Percentiles rank a stretch among this genome's conserved stretches.
These are phyloP conservation scores for Prionace glauca DNA, from an alignment of 2,797 vertebrate genomes.

Conservation along the genomic window DNA sequence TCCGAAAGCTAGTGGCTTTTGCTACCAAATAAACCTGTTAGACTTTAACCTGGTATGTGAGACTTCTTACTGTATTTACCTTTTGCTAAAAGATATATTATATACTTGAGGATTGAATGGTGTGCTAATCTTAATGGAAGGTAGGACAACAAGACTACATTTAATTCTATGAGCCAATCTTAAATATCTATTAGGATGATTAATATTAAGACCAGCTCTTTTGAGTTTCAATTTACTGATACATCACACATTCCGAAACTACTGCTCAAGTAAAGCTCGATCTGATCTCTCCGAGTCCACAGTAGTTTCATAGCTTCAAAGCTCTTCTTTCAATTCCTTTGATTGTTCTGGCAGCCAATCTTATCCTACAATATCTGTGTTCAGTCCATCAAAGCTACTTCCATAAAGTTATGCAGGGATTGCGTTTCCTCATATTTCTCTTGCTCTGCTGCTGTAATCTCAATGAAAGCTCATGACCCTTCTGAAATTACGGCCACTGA, in stretches of 20 bases:
- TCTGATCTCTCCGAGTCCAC: not conserved
- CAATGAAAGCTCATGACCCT: not conserved
- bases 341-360: not conserved
- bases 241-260: not conserved
- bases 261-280: not conserved
- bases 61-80: too few species aligned
- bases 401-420: not conserved
- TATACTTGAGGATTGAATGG: not conserved
- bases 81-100: not conserved
- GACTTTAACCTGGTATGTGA: too few species aligned
- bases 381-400: not conserved
- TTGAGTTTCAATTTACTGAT: not conserved
- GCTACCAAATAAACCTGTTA: too few species aligned
- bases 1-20: too few species aligned
- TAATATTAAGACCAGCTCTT: not conserved
- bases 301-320: not conserved
- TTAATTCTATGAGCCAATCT: not conserved
- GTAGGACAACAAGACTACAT: not conserved
- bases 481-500: not conserved
- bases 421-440: not conserved
- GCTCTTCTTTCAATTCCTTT: not conserved
- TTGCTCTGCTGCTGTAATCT: not conserved
- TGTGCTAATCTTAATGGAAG: not conserved
- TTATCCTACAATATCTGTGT: not conserved
- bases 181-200: not conserved